Evolutionary conservation across 30 jellyfish, hydroid and myxozoan species (phyloP), one percentile per base, ranked within the genome.

Genomic region (Rhopilema esculentum): DNA sequence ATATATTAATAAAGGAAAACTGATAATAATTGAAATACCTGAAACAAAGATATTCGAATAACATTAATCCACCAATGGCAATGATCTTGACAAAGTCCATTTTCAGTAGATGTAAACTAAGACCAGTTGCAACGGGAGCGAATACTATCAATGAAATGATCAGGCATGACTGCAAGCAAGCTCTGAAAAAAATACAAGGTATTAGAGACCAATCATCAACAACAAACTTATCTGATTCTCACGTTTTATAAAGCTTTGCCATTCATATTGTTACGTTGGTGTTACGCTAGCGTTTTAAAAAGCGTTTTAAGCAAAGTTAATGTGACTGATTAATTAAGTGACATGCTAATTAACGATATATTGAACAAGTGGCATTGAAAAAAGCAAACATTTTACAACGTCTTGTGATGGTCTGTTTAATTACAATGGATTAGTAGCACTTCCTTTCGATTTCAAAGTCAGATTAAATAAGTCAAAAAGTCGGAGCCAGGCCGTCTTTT

Each of bases 91-190:
- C 71, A 23, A 84, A 89, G 27, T 48, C 91, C 72, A 72, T 81
- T 67, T 31, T 68, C 6, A 92, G 79, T 33, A 61, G 31, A 30
- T 81, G 91, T 80, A 89, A 68, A 26, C 93, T 24, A 27, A 88
- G 71, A 52, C 40, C 90, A 26, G 91, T 69, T 4, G 85, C 84
- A 19, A 87, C 80, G 0, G 97, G 97, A 30, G 93, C 93, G n/a
- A 86, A 66, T 1, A 88, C 70, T 77, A 92, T 92, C 62, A 79
- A 32, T 18, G 80, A 33, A 21, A 87, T 81, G 51, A 92, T 86
- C 49, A 92, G 26, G 27, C 48, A 15, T 24, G 97, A 77, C 84
- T 92, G 98, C 80, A 91, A 72, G 92, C 98, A 92, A 6, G 98
- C 89, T 26, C 97, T 91, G 84, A 27, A 72, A 67, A 25, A 26